Conservation (phyloP, 2,113 vertebrate species). For the Percopsis transmontana region DNA sequence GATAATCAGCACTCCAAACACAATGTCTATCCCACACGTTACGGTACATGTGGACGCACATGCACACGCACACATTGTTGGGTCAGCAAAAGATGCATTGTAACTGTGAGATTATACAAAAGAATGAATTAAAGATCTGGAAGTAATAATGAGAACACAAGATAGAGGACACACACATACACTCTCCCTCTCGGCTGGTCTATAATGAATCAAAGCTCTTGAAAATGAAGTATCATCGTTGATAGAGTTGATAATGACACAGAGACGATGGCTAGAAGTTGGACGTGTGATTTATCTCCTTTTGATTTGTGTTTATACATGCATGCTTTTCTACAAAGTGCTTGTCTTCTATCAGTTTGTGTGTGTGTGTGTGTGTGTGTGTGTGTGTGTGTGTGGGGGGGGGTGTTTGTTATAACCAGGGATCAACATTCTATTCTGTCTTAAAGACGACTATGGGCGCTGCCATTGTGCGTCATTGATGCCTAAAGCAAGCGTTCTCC, state of each 20-base stretch:
- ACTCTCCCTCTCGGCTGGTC: conserved; percentile 15
- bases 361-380: conserved; percentile 6
- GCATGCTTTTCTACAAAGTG: background rate
- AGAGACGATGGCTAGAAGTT: conserved; percentile 21
- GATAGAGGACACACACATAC: background rate
- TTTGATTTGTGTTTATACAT: conserved; percentile 10
- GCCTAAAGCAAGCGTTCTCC: too few species aligned
- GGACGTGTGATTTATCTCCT: conserved; percentile 8
- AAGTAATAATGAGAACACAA: conserved; percentile 4
- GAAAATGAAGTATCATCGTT: conserved; percentile 33
- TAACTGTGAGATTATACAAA: conserved; percentile 5
- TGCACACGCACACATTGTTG: background rate
- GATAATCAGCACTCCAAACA: conserved; percentile 9
- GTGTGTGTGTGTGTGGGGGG: conserved; percentile 5
- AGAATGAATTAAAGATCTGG: conserved; percentile 15
- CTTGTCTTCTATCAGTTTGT: conserved; percentile 14
- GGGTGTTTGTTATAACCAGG: conserved; percentile 2
- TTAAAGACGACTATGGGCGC: too few species aligned
- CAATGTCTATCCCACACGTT: too few species aligned
- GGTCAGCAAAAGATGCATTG: conserved; percentile 9
- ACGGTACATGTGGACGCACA: too few species aligned
- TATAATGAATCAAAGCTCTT: conserved; percentile 40
- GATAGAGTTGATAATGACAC: conserved; percentile 30
- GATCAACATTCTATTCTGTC: too few species aligned
- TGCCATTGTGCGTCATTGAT: too few species aligned